These are phyloP conservation scores for Bubalus kerabau DNA, from an alignment of 2,113 vertebrate species.

Conservation along the genomic window DNA sequence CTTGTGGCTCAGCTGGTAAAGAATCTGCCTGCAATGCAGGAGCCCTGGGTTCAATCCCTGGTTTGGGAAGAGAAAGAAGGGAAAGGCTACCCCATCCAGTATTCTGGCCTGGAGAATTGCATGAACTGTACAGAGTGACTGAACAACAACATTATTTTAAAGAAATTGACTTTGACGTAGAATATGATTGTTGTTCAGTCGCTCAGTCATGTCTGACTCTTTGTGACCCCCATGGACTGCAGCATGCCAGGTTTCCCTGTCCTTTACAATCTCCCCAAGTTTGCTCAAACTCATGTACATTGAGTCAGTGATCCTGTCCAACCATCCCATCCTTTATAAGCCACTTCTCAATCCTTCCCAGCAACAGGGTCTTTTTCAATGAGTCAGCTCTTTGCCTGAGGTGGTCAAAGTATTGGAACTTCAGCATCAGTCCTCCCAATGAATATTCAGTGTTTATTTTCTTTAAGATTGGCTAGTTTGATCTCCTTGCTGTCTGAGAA, in stretches of 20 bases:
- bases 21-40: background rate
- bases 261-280: background rate
- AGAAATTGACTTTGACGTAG: background rate
- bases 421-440: background rate
- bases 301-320: background rate
- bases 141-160: background rate
- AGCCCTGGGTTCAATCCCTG: background rate
- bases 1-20: background rate
- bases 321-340: background rate
- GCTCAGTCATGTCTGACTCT: background rate
- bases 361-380: background rate
- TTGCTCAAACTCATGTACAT: background rate
- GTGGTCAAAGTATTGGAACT: background rate
- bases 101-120: background rate
- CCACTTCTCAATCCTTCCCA: background rate
- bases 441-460: background rate
- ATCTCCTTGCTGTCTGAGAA: background rate
- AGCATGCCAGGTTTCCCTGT: background rate
- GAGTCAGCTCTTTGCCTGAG: background rate
- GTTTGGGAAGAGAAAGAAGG: background rate
- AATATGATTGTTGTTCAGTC: background rate
- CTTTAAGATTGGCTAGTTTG: background rate
- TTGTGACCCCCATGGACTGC: background rate
- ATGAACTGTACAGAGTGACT: background rate
- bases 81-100: background rate